Conservation (phyloP, 2,888 invertebrate genomes). For the Meiosimyza platycephala region DNA sequence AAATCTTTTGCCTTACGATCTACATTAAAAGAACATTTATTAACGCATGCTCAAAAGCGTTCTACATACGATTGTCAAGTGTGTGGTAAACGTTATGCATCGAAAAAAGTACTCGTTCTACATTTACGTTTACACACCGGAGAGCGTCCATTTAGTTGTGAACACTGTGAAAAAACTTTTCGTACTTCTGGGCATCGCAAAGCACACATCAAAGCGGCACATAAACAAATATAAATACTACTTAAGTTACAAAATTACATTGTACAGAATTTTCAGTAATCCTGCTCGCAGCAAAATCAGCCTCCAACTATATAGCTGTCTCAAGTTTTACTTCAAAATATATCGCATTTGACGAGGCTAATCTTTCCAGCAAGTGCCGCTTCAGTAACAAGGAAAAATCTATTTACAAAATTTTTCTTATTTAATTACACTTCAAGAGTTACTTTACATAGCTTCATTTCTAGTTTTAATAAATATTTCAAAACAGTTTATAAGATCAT, state of each 20-base stretch:
- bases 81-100: conserved; percentile 53
- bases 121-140: conserved; percentile 60
- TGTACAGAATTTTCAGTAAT: too few relatives aligned
- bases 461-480: not conserved
- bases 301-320: too few relatives aligned
- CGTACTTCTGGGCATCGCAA: conserved; percentile 59
- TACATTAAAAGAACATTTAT: conserved; percentile 47
- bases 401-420: conserved; percentile 9
- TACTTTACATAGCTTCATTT: conserved; percentile 26
- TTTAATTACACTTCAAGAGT: not conserved
- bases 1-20: conserved; percentile 49
- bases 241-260: too few relatives aligned
- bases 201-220: conserved; percentile 46
- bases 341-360: too few relatives aligned
- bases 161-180: conserved; percentile 52
- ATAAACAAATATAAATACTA: too few relatives aligned
- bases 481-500: not conserved
- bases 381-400: not conserved
- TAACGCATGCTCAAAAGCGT: conserved; percentile 46
- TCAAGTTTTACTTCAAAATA: too few relatives aligned
- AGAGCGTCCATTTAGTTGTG: conserved; percentile 56
- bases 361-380: too few relatives aligned
- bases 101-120: conserved; percentile 52
- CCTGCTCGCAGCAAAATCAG: too few relatives aligned
- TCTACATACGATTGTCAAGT: conserved; percentile 49